These are phyloP conservation scores for Montipora capricornis DNA, from an alignment of 64 coral and sea anemone species.

Conservation along the genomic window DNA sequence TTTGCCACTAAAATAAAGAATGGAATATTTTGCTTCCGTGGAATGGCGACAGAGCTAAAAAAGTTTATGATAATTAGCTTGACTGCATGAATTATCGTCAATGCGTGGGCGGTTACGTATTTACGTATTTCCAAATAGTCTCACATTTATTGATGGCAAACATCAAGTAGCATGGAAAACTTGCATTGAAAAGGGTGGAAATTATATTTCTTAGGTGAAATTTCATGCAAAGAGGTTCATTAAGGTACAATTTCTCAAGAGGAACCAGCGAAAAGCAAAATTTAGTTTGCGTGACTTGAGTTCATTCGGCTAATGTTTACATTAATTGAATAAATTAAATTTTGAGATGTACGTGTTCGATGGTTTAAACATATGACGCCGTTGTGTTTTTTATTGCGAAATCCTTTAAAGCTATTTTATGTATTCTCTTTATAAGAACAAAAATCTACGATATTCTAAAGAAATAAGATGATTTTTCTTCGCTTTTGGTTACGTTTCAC, in stretches of 20 bases:
- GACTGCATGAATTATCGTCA: background rate
- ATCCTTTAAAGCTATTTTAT: background rate
- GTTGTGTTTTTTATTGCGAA: background rate
- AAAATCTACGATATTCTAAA: background rate
- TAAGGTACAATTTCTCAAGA: background rate
- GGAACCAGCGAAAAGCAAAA: too few species aligned
- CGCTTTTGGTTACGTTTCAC: background rate
- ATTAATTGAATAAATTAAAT: background rate
- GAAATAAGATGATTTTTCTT: background rate
- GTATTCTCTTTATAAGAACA: too few species aligned
- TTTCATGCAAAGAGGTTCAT: too few species aligned
- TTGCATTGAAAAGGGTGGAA: too few species aligned
- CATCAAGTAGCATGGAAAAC: too few species aligned
- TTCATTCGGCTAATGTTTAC: background rate
- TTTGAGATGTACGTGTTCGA: background rate
- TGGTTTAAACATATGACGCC: background rate
- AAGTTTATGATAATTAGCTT: background rate
- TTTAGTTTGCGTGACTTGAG: slow-evolving; percentile 30
- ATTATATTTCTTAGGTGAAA: too few species aligned
- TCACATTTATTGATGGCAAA: too few species aligned
- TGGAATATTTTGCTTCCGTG: background rate
- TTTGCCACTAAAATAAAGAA: background rate
- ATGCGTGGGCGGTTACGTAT: background rate
- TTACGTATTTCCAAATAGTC: background rate
- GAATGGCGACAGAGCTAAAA: background rate